phyloP scores from a whole-genome alignment of 2,888 invertebrate genomes.

The Herminia tarsipennalis region DNA sequence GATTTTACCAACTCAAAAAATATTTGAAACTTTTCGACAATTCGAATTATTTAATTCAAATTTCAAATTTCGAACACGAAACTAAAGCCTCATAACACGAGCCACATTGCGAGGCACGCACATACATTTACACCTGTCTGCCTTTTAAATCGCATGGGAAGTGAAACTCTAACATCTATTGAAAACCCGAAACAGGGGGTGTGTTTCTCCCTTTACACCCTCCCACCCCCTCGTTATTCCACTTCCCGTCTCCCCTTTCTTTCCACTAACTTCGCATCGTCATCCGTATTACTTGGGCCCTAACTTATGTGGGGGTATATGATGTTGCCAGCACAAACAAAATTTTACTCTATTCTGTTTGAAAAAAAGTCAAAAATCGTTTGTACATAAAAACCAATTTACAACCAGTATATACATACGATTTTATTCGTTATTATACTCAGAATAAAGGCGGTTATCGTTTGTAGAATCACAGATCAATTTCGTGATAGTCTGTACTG shows the following conservation, averaged over 20 bases:
- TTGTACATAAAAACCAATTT: slow-evolving; percentile 69
- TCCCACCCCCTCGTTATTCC: slow-evolving; percentile 69
- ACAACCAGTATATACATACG: slow-evolving; percentile 39
- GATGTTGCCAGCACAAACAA: slow-evolving; percentile 36
- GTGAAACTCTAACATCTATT: slow-evolving; percentile 82
- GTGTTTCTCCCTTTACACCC: slow-evolving; percentile 47
- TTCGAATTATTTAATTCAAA: background rate
- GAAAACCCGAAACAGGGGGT: slow-evolving; percentile 84
- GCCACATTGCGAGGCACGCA: slow-evolving; percentile 26
- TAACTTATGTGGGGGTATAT: slow-evolving; percentile 82
- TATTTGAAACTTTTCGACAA: slow-evolving; percentile 2
- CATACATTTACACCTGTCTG: slow-evolving; percentile 71
- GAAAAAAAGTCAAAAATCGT: slow-evolving; percentile 34
- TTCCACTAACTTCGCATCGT: slow-evolving; percentile 84
- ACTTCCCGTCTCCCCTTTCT: slow-evolving; percentile 81
- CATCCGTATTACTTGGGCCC: slow-evolving; percentile 84
- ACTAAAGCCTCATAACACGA: slow-evolving; percentile 13
- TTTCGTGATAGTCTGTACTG: slow-evolving; percentile 83
- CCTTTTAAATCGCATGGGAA: slow-evolving; percentile 73
- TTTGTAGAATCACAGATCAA: slow-evolving; percentile 67
- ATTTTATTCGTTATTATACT: slow-evolving; percentile 49
- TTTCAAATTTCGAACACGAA: slow-evolving; percentile 12
- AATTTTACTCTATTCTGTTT: slow-evolving; percentile 28
- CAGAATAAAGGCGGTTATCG: slow-evolving; percentile 42
- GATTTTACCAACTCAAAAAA: background rate